These are phyloP conservation scores for Drosophila bocqueti DNA, from an alignment of 1,140 invertebrate species.

Conservation along the genomic window DNA sequence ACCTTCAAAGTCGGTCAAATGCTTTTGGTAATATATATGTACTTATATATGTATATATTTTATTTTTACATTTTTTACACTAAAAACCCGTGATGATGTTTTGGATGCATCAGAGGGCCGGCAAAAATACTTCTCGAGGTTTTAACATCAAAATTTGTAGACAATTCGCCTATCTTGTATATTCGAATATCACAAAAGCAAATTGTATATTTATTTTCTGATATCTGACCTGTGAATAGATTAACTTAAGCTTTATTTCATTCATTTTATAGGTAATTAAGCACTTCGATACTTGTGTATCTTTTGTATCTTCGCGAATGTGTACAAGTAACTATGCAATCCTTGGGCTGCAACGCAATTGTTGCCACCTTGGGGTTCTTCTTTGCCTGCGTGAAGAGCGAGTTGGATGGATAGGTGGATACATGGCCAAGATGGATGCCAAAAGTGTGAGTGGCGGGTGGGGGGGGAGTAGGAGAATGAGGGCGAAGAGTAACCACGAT, in stretches of 20 bases:
- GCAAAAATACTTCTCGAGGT: too few relatives aligned
- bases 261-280: slow-evolving; percentile 8
- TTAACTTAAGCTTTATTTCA: background rate
- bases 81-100: too few relatives aligned
- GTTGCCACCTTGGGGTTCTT: slow-evolving; percentile 67
- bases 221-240: background rate
- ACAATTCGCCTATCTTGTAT: background rate
- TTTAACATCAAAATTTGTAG: background rate
- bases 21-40: background rate
- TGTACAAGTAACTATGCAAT: slow-evolving; percentile 30
- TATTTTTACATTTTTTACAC: background rate
- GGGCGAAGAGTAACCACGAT: slow-evolving; percentile 63
- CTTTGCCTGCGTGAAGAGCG: slow-evolving; percentile 34
- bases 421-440: slow-evolving; percentile 31
- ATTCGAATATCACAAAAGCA: background rate
- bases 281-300: background rate
- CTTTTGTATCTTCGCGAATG: background rate
- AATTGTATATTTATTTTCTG: background rate
- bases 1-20: background rate
- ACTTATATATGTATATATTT: background rate
- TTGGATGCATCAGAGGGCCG: too few relatives aligned
- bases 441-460: slow-evolving; percentile 2
- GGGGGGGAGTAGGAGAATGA: slow-evolving; percentile 2
- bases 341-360: slow-evolving; percentile 62
- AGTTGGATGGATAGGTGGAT: slow-evolving; percentile 34